A percentile compares a stretch with the other conserved stretches of the same genome.
Conservation (phyloP, 2,113 vertebrate species). For the Prinia subflava region DNA sequence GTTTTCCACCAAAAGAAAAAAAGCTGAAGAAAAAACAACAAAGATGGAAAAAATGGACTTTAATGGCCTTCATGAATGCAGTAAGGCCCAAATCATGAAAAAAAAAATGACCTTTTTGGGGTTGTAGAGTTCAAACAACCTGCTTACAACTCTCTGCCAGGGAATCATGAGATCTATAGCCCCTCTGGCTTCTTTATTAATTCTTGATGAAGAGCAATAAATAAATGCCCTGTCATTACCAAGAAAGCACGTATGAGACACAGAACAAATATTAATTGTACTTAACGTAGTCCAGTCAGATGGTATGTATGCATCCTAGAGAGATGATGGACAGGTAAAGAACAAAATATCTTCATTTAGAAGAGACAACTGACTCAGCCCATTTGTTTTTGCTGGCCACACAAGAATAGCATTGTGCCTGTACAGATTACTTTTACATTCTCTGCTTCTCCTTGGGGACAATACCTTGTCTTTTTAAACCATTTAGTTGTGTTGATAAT, state of each 20-base stretch:
- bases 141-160: neutral
- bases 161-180: neutral
- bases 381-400: constrained; percentile 52
- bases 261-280: constrained; percentile 45
- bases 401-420: constrained; percentile 19
- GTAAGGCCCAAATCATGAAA: neutral
- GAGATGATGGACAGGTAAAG: constrained; percentile 45
- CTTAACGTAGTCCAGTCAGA: neutral
- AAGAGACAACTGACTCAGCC: neutral
- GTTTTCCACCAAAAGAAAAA: neutral
- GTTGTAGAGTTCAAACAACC: neutral
- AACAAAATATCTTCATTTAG: neutral
- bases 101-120: neutral
- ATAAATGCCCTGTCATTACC: neutral
- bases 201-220: constrained; percentile 13
- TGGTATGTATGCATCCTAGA: neutral
- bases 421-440: constrained; percentile 19
- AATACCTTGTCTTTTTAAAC: constrained; percentile 59
- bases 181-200: neutral
- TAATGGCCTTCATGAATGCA: neutral
- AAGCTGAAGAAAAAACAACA: neutral
- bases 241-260: neutral
- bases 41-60: neutral
- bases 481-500: constrained; percentile 20
- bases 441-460: constrained; percentile 22